phyloP scores from a whole-genome alignment of 2,797 vertebrate genomes.

The Myotis daubentonii region DNA sequence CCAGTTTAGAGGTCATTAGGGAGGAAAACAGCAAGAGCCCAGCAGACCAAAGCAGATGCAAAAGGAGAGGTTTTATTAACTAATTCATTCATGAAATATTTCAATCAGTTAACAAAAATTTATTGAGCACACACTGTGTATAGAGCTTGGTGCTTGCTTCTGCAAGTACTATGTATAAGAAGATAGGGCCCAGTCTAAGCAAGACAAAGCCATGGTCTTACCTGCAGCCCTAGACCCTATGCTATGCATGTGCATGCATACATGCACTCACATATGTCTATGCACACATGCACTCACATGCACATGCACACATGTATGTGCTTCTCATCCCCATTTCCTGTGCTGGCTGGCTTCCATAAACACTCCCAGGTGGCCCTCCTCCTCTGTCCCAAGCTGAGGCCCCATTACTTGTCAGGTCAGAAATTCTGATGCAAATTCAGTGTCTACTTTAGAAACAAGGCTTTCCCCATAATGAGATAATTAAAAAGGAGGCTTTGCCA shows the following conservation, averaged over 20 bases:
- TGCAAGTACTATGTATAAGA: background rate
- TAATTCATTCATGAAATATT: background rate
- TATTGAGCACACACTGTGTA: background rate
- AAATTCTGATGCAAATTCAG: constrained; percentile 62
- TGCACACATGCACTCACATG: background rate
- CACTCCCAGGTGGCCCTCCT: background rate
- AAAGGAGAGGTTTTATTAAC: background rate
- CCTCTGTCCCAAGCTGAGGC: background rate
- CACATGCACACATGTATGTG: accelerated
- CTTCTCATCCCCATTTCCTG: background rate
- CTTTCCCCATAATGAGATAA: constrained; percentile 65
- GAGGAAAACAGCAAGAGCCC: background rate
- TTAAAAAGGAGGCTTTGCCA: constrained; percentile 45
- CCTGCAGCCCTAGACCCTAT: background rate
- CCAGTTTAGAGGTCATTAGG: background rate
- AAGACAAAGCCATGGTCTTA: background rate
- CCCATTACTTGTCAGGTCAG: constrained; percentile 64
- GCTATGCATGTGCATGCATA: accelerated
- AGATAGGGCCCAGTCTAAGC: background rate
- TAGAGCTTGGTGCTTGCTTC: background rate
- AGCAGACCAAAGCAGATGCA: background rate
- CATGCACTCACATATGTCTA: background rate
- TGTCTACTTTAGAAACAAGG: constrained; percentile 67
- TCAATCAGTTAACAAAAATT: background rate
- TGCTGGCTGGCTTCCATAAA: background rate